Conservation (phyloP, 2,113 vertebrate genomes). For the Pangasianodon hypophthalmus region DNA sequence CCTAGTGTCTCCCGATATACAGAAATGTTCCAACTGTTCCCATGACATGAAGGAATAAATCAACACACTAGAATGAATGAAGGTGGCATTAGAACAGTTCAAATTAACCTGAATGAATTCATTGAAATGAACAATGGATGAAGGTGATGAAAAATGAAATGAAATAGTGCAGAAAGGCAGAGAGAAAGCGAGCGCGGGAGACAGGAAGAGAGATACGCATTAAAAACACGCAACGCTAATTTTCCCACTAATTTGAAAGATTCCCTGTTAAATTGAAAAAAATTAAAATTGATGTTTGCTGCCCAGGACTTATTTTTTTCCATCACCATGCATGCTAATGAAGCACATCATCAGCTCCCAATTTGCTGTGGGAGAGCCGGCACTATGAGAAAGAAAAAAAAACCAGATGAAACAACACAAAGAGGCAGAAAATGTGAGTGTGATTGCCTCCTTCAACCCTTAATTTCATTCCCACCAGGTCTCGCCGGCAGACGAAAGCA, state of each 20-base stretch:
- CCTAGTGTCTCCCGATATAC: neutral
- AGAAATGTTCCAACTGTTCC: neutral
- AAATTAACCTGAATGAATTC: neutral
- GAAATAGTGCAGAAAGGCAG: neutral
- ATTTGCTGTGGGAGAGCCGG: neutral
- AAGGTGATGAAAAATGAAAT: neutral
- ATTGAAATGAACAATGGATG: neutral
- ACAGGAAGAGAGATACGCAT: neutral
- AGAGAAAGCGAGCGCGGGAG: neutral
- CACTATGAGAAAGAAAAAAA: neutral
- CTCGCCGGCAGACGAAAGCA: neutral
- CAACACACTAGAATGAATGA: neutral
- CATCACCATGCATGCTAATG: conserved; percentile 2
- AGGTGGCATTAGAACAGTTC: neutral
- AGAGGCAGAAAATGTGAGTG: conserved; percentile 5
- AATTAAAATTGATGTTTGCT: neutral
- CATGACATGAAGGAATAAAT: neutral
- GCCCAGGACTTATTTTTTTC: neutral
- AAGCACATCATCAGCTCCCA: neutral
- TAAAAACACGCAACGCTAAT: neutral
- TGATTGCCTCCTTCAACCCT: neutral
- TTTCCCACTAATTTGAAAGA: neutral
- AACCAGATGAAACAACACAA: neutral
- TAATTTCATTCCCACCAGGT: conserved; percentile 20
- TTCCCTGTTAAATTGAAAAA: neutral